A percentile compares a stretch with the other conserved stretches of the same genome.
phyloP scores from a whole-genome alignment of 2,797 vertebrate species.

The Mus spretus region DNA sequence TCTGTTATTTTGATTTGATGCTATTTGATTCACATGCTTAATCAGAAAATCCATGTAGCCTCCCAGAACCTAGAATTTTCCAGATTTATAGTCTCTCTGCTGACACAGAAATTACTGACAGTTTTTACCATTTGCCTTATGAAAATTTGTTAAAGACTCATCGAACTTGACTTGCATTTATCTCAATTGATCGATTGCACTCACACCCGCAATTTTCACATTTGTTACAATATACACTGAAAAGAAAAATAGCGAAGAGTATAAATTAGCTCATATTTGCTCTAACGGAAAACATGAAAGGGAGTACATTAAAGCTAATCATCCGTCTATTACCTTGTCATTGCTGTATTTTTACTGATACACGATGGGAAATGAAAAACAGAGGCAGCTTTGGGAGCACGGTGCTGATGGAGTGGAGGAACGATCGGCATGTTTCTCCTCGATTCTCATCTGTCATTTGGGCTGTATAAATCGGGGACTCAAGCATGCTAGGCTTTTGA shows the following conservation, averaged over 20 bases:
- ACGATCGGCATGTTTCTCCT: not conserved
- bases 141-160: slow-evolving; percentile 81
- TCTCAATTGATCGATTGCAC: slow-evolving; percentile 79
- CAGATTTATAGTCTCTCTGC: slow-evolving; percentile 51
- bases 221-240: slow-evolving; percentile 79
- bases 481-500: not conserved
- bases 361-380: slow-evolving; percentile 74
- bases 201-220: slow-evolving; percentile 83
- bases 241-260: slow-evolving; percentile 81
- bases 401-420: not conserved
- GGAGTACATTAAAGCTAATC: slow-evolving; percentile 84
- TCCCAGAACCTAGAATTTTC: not conserved
- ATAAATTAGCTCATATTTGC: slow-evolving; percentile 85
- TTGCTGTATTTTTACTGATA: slow-evolving; percentile 73
- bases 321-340: slow-evolving; percentile 84
- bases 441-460: slow-evolving; percentile 12
- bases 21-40: slow-evolving; percentile 60
- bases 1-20: slow-evolving; percentile 60
- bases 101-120: slow-evolving; percentile 69
- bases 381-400: not conserved
- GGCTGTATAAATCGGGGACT: not conserved
- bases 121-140: slow-evolving; percentile 65
- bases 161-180: slow-evolving; percentile 80
- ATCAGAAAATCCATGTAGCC: slow-evolving; percentile 73
- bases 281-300: slow-evolving; percentile 83